A percentile compares a stretch with the other conserved stretches of the same genome.
These are phyloP conservation scores for Thera britannica DNA, from an alignment of 2,888 invertebrate species.

Conservation along the genomic window DNA sequence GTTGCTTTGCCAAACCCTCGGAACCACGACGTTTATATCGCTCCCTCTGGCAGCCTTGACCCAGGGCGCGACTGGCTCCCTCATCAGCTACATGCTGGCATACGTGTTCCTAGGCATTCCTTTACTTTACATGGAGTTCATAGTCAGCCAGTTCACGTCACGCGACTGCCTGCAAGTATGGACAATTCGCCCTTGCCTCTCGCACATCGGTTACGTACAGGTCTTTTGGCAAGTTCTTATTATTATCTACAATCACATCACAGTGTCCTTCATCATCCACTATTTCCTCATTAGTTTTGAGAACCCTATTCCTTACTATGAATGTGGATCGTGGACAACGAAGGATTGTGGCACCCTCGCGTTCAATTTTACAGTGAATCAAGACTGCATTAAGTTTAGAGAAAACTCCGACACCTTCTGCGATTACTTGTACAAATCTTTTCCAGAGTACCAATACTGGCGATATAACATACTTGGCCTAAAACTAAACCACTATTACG, in stretches of 20 bases:
- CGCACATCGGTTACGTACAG: conserved; percentile 67
- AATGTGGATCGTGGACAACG: conserved; percentile 64
- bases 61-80: conserved; percentile 58
- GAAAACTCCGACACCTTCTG: conserved; percentile 53
- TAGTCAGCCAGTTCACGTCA: conserved; percentile 70
- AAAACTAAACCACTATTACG: conserved; percentile 33
- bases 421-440: conserved; percentile 54
- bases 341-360: conserved; percentile 57
- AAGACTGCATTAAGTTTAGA: conserved; percentile 59
- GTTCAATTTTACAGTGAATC: conserved; percentile 64
- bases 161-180: conserved; percentile 70
- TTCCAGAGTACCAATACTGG: conserved; percentile 73
- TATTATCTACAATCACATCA: conserved; percentile 57
- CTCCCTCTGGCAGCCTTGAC: conserved; percentile 54
- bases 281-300: conserved; percentile 75
- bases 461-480: conserved; percentile 50
- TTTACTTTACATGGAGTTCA: conserved; percentile 70
- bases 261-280: conserved; percentile 62
- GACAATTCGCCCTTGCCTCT: conserved; percentile 63
- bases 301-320: conserved; percentile 64
- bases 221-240: conserved; percentile 60
- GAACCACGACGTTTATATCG: conserved; percentile 50
- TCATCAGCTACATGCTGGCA: conserved; percentile 47
- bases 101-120: conserved; percentile 67
- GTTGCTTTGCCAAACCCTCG: conserved; percentile 58